These are phyloP conservation scores for Amblyjoppa fuscipennis DNA, from an alignment of 2,888 invertebrate genomes.

Conservation along the genomic window DNA sequence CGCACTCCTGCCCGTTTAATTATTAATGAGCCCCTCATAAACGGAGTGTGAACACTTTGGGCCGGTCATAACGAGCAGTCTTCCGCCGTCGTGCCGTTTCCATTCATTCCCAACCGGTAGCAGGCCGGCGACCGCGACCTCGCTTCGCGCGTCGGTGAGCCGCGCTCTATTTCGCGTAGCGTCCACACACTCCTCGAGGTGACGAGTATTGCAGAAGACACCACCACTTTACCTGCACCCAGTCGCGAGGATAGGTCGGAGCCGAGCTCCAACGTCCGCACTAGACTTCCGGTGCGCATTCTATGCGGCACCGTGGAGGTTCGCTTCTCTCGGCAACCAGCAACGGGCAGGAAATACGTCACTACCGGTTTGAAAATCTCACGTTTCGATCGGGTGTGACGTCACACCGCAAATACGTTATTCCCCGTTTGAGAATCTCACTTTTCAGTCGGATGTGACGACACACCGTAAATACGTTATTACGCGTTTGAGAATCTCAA, in stretches of 20 bases:
- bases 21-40: slow-evolving; percentile 77
- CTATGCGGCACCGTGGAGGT: not conserved
- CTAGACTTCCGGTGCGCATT: slow-evolving; percentile 34
- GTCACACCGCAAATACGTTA: too few relatives aligned
- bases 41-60: slow-evolving; percentile 74
- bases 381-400: not conserved
- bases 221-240: not conserved
- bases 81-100: slow-evolving; percentile 55
- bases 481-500: too few relatives aligned
- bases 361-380: not conserved
- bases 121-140: slow-evolving; percentile 29
- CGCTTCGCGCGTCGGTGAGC: slow-evolving; percentile 6
- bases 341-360: slow-evolving; percentile 22
- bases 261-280: slow-evolving; percentile 8
- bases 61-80: slow-evolving; percentile 66
- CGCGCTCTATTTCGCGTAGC: slow-evolving; percentile 29
- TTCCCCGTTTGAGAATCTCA: too few relatives aligned
- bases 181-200: slow-evolving; percentile 3
- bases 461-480: too few relatives aligned
- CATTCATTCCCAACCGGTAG: slow-evolving; percentile 51
- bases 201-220: not conserved
- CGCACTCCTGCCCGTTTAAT: slow-evolving; percentile 74
- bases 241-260: not conserved
- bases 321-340: not conserved
- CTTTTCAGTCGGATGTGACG: too few relatives aligned